Percentiles rank a stretch among this genome's conserved stretches.
These are phyloP conservation scores for Halictus ligatus DNA, from an alignment of 2,888 invertebrate species.

Conservation along the genomic window DNA sequence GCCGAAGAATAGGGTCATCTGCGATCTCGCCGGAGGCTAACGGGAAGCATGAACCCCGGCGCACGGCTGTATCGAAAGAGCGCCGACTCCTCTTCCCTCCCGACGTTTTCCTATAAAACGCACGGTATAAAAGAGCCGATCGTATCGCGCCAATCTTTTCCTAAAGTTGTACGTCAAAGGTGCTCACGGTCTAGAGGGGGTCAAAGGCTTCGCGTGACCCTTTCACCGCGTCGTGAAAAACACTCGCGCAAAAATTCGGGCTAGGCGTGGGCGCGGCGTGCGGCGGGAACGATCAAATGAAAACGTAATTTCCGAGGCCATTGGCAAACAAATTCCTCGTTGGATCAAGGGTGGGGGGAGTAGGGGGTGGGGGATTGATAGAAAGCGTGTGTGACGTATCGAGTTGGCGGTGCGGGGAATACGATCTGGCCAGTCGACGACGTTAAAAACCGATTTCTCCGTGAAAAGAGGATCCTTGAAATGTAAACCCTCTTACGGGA, in stretches of 20 bases:
- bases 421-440: conserved; percentile 49
- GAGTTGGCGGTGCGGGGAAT: conserved; percentile 15
- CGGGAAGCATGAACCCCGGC: conserved; percentile 30
- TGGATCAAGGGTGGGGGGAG: not conserved
- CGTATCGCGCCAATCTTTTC: conserved; percentile 49
- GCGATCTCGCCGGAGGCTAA: conserved; percentile 48
- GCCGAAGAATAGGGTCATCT: conserved; percentile 53
- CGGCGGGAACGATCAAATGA: not conserved
- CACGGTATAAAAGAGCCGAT: conserved; percentile 60
- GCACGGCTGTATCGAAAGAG: conserved; percentile 31
- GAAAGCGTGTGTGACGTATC: conserved; percentile 6
- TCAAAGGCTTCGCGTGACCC: conserved; percentile 14
- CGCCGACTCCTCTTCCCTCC: not conserved
- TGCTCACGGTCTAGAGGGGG: conserved; percentile 1
- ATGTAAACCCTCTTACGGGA: conserved; percentile 66
- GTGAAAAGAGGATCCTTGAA: conserved; percentile 64
- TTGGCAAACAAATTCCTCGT: not conserved
- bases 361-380: not conserved
- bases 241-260: conserved; percentile 12
- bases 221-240: conserved; percentile 5
- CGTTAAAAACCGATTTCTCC: conserved; percentile 69
- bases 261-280: not conserved
- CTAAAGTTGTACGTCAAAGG: conserved; percentile 47
- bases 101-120: conserved; percentile 53
- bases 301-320: conserved; percentile 32